These are phyloP conservation scores for Neotoxoptera formosana DNA, from an alignment of 1,140 invertebrate species.

Conservation along the genomic window DNA sequence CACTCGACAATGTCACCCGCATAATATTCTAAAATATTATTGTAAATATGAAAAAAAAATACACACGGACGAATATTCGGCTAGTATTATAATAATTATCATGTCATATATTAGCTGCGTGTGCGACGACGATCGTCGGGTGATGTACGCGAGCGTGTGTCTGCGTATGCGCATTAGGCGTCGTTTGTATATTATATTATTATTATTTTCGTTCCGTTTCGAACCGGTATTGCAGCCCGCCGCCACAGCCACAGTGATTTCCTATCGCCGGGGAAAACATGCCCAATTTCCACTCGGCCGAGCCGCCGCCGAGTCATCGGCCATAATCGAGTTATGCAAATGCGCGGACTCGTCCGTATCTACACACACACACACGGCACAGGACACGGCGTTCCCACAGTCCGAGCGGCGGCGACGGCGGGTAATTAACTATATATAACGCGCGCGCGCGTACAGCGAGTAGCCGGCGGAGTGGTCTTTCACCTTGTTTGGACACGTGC, in stretches of 20 bases:
- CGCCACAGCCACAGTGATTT: too few relatives aligned
- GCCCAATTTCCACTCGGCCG: slow-evolving; percentile 12
- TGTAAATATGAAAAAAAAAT: too few relatives aligned
- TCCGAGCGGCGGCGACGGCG: not conserved
- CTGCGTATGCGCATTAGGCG: not conserved
- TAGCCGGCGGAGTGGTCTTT: slow-evolving; percentile 28
- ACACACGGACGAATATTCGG: too few relatives aligned
- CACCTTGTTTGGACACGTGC: slow-evolving; percentile 53
- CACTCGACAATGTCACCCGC: too few relatives aligned
- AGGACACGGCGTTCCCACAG: slow-evolving; percentile 52
- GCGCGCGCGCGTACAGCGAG: not conserved
- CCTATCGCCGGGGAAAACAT: slow-evolving; percentile 2
- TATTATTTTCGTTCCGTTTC: not conserved
- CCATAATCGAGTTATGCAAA: slow-evolving; percentile 55
- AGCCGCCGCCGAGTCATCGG: slow-evolving; percentile 13
- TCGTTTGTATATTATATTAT: not conserved
- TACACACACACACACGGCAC: too few relatives aligned
- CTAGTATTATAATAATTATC: too few relatives aligned
- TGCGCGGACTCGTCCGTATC: not conserved
- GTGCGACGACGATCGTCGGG: too few relatives aligned
- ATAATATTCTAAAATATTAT: too few relatives aligned
- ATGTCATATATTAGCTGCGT: too few relatives aligned
- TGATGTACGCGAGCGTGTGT: too few relatives aligned
- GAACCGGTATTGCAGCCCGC: slow-evolving; percentile 17
- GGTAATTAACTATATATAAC: slow-evolving; percentile 25